Base-by-base conservation (phyloP, 2,797 vertebrate genomes). In the Toxotes lorentzi region DNA sequence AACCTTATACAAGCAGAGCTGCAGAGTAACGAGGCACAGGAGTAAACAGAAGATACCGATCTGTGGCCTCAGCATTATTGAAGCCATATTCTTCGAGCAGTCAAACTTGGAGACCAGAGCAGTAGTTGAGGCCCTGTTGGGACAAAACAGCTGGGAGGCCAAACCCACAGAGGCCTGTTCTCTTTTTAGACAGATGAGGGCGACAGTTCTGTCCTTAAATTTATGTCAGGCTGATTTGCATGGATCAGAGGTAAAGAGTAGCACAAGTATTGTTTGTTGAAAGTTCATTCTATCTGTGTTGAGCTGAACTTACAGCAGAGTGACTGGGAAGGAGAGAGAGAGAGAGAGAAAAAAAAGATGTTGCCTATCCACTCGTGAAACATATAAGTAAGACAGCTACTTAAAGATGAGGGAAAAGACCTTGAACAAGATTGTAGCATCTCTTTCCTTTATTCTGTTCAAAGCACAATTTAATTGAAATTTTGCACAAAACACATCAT, bases 41-140 rank as follows among this genome's bases (percentile, higher is more conserved):
- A 63, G 78, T 76, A 78, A 77, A 88, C 54, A 76, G 68, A 63
- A 80, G 88, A 91, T 78, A 83, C 54, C 0, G 40, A 86, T 91
- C 75, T 88, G 82, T 58, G 68, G 71, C 70, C 72, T 66, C 61
- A 62, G 83, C 17, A n/a, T 73, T 83, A 75, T 58, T 85, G 82
- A 82, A 86, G 79, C 76, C 79, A 70, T 80, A 64, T 41, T 78
- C 58, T 65, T 48, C 0, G 1, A 50, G 70, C 45, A 75, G 73
- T 78, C 53, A 47, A 47, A 81, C 40, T 72, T 65, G 54, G 75
- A 80, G 64, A 48, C 35, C 56, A 62, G 51, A 70, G 60, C 5
- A 40, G 67, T 2, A 66, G 34, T 75, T 70, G 67, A 82, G 72
- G 82, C 65, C 79, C 70, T 19, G 34, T 17, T 57, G 65, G 78